phyloP scores from a whole-genome alignment of 2,113 vertebrate species.

The Trochalopteron elliotii region DNA sequence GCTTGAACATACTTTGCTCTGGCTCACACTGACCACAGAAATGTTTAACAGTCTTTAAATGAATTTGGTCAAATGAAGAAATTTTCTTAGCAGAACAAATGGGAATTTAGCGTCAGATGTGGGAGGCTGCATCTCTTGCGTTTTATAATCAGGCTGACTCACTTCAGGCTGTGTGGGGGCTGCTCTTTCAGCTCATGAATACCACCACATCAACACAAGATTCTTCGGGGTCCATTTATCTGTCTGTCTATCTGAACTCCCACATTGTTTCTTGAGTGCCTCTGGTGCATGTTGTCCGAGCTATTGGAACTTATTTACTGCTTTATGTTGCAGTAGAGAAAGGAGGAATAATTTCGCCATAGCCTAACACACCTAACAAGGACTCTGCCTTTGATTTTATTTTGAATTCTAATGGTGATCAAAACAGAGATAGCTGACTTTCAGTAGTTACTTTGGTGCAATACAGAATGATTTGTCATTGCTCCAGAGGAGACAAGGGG shows the following conservation, averaged over 20 bases:
- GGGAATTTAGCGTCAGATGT: conserved; percentile 69
- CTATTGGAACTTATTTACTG: conserved; percentile 38
- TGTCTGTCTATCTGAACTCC: conserved; percentile 37
- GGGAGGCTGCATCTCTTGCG: conserved; percentile 71
- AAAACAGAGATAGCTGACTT: background rate
- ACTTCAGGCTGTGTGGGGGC: conserved; percentile 71
- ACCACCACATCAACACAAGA: conserved; percentile 63
- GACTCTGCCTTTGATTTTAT: background rate
- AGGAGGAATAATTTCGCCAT: background rate
- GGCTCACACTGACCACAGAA: background rate
- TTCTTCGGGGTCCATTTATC: conserved; percentile 49
- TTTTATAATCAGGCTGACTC: conserved; percentile 80
- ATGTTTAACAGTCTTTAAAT: background rate
- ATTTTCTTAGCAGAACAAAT: conserved; percentile 11
- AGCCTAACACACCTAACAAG: background rate
- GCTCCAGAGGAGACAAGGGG: background rate
- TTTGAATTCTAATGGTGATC: background rate
- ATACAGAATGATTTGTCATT: background rate
- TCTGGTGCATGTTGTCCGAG: background rate
- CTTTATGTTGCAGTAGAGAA: background rate
- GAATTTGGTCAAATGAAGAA: background rate
- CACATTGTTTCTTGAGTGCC: background rate
- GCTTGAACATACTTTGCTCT: background rate
- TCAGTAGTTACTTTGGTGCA: background rate
- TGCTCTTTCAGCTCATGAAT: conserved; percentile 71